Conservation (phyloP, 2,113 vertebrate genomes). For the Helogale parvula region DNA sequence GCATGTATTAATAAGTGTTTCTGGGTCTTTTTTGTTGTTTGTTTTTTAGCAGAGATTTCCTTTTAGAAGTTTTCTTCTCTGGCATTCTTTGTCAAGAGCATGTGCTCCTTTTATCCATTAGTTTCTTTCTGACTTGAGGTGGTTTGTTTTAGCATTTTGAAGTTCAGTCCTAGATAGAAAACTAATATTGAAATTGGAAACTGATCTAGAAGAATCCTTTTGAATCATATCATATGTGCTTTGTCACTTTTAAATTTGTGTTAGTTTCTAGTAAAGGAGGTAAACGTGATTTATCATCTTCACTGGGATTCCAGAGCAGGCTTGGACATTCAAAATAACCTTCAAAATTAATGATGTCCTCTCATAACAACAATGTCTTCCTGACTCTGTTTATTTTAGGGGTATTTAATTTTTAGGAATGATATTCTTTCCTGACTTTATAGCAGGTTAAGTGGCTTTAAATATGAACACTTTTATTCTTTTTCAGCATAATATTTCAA, state of each 20-base stretch:
- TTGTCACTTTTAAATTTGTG: neutral
- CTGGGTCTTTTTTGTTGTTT: neutral
- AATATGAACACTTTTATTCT: constrained; percentile 63
- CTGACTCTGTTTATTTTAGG: constrained; percentile 35
- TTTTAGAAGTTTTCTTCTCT: neutral
- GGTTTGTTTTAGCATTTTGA: constrained; percentile 44
- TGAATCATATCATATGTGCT: neutral
- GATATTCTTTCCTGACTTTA: constrained; percentile 28
- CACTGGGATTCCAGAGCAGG: neutral
- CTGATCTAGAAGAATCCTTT: neutral
- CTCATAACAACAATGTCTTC: neutral
- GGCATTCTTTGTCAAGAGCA: neutral
- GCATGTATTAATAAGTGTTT: neutral
- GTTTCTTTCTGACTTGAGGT: neutral
- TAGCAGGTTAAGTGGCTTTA: constrained; percentile 51
- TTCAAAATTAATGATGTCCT: neutral
- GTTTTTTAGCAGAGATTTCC: constrained; percentile 4
- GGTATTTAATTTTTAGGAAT: constrained; percentile 49
- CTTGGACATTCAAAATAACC: neutral
- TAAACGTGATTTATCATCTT: neutral
- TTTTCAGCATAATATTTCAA: constrained; percentile 63
- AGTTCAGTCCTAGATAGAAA: constrained; percentile 21
- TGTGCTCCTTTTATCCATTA: neutral
- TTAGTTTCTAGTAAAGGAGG: neutral
- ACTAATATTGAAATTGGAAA: constrained; percentile 20